Evolutionary conservation across 2,888 invertebrate species (phyloP).

Genomic region (Euclidia mi): DNA sequence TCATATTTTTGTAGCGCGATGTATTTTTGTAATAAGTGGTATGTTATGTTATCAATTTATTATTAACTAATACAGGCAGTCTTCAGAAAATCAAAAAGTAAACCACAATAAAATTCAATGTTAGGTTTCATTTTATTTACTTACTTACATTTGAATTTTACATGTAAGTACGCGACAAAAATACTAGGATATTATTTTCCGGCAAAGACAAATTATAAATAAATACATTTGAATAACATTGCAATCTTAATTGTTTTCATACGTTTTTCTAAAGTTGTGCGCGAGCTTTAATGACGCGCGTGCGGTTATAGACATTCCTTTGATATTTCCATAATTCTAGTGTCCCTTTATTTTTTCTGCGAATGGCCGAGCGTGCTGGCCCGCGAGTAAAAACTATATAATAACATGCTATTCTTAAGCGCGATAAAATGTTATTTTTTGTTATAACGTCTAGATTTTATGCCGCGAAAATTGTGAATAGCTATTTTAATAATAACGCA

Average conservation of each 20-base stretch:
- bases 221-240: background rate
- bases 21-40: too few relatives aligned
- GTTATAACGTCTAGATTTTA: slow-evolving; percentile 31
- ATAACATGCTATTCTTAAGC: slow-evolving; percentile 58
- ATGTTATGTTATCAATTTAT: too few relatives aligned
- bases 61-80: too few relatives aligned
- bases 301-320: slow-evolving; percentile 32
- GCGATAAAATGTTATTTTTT: slow-evolving; percentile 42
- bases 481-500: slow-evolving; percentile 15
- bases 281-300: slow-evolving; percentile 25
- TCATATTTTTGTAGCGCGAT: too few relatives aligned
- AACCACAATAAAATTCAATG: too few relatives aligned
- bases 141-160: too few relatives aligned
- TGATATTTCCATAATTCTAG: slow-evolving; percentile 48
- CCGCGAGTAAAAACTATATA: slow-evolving; percentile 63
- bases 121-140: too few relatives aligned
- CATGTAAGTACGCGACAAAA: too few relatives aligned
- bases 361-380: slow-evolving; percentile 57
- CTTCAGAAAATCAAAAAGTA: too few relatives aligned
- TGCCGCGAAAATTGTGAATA: slow-evolving; percentile 45
- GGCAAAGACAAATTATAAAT: too few relatives aligned
- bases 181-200: too few relatives aligned
- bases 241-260: slow-evolving; percentile 4
- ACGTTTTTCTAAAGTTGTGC: slow-evolving; percentile 16
- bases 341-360: slow-evolving; percentile 47